phyloP scores from a whole-genome alignment of 2,888 invertebrate species.

The Stenodera caucasica region DNA sequence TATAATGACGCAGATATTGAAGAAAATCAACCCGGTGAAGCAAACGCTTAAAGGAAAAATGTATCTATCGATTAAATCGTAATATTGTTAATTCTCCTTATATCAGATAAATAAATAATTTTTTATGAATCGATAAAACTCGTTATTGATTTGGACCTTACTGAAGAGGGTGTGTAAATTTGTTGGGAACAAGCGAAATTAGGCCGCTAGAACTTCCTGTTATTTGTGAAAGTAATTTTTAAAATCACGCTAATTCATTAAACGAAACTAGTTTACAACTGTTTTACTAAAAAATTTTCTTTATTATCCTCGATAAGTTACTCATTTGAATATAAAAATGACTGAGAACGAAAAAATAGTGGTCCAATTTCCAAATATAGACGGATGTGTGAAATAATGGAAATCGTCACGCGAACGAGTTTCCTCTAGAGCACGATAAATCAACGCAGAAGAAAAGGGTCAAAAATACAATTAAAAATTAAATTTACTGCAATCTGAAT shows the following conservation, averaged over 20 bases:
- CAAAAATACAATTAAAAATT: no score
- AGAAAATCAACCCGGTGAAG: constrained; percentile 91
- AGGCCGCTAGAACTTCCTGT: not conserved
- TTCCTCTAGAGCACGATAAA: not conserved
- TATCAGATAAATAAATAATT: no score
- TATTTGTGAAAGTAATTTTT: not conserved
- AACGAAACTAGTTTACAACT: not conserved
- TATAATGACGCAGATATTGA: constrained; percentile 92
- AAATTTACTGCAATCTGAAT: no score
- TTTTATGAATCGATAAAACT: not conserved
- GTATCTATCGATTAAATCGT: constrained; percentile 84
- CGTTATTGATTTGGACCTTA: not conserved
- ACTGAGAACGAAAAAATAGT: not conserved
- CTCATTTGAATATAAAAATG: not conserved
- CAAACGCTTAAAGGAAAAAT: constrained; percentile 91
- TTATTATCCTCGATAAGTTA: not conserved
- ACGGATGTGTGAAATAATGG: not conserved
- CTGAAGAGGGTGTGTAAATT: not conserved
- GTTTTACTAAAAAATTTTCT: not conserved
- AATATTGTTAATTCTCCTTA: constrained; percentile 28
- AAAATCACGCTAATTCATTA: not conserved
- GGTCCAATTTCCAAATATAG: not conserved
- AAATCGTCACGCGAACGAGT: not conserved
- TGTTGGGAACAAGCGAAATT: not conserved
- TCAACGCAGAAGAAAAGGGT: not conserved